A percentile compares a stretch with the other conserved stretches of the same genome.
Evolutionary conservation across 2,113 vertebrate genomes (phyloP).

Genomic region (Anseranas semipalmata): DNA sequence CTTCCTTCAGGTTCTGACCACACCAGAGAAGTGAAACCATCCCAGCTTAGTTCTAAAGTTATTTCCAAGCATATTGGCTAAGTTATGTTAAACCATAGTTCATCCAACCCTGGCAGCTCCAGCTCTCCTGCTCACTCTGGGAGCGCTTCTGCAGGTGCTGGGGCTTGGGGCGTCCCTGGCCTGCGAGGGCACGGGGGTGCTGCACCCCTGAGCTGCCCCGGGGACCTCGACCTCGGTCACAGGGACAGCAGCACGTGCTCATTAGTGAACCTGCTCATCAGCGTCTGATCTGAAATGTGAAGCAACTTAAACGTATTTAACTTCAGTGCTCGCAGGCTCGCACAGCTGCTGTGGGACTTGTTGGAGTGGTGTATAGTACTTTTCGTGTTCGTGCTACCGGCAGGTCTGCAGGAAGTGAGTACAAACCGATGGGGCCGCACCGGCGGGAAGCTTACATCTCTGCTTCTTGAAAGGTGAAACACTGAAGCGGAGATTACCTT

Average conservation of each 20-base stretch:
- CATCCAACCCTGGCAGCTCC: background rate
- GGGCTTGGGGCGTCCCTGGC: background rate
- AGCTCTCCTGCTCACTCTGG: background rate
- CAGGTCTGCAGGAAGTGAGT: fast-evolving
- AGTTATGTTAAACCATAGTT: background rate
- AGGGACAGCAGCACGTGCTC: background rate
- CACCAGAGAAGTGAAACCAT: background rate
- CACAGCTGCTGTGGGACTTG: fast-evolving
- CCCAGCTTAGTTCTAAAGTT: background rate
- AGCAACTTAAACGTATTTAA: fast-evolving
- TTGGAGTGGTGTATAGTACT: background rate
- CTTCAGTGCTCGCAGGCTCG: background rate
- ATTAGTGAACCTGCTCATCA: fast-evolving
- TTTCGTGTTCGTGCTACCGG: background rate
- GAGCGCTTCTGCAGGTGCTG: background rate
- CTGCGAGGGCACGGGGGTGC: background rate
- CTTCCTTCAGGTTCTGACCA: background rate
- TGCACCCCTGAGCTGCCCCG: background rate
- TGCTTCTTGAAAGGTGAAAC: background rate
- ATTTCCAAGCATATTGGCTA: background rate
- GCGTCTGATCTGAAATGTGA: background rate
- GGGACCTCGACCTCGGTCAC: fast-evolving
- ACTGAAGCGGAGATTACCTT: background rate
- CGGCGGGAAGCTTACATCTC: background rate
- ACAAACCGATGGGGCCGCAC: background rate